Evolutionary conservation across 2,888 invertebrate species (phyloP).

Genomic region (Drosophila limbata): DNA sequence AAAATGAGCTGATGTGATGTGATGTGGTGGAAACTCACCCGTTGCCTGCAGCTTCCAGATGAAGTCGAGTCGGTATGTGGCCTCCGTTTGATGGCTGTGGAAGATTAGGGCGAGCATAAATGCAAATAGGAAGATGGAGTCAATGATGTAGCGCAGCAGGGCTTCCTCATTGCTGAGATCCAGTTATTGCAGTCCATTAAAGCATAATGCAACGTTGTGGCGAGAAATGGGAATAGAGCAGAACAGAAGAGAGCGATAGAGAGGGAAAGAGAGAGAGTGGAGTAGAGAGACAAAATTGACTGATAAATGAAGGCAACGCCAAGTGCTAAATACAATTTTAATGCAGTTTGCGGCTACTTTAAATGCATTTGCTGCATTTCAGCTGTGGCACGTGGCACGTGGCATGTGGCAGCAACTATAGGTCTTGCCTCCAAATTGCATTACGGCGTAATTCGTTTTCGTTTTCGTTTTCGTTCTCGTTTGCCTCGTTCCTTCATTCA

Average conservation of each 20-base stretch:
- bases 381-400: constrained; percentile 41
- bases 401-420: not conserved
- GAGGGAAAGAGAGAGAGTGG: constrained; percentile 12
- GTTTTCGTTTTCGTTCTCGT: constrained; percentile 52
- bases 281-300: constrained; percentile 13
- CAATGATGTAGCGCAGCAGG: constrained; percentile 85
- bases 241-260: constrained; percentile 1
- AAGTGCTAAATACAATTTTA: constrained; percentile 80
- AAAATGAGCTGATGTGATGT: no score
- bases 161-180: constrained; percentile 82
- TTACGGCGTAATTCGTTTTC: constrained; percentile 60
- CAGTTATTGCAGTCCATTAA: constrained; percentile 76
- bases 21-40: constrained; percentile 86
- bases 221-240: constrained; percentile 8
- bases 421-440: constrained; percentile 50
- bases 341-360: constrained; percentile 75
- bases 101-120: constrained; percentile 93
- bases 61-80: constrained; percentile 97
- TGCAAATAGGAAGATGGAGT: constrained; percentile 90
- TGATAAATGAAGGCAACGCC: constrained; percentile 43
- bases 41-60: constrained; percentile 98
- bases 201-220: constrained; percentile 34
- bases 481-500: not conserved
- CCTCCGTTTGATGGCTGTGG: constrained; percentile 97
- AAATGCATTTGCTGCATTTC: constrained; percentile 64